Base-by-base conservation (phyloP, 2,888 invertebrate genomes). In the Cremastinae sp. region DNA sequence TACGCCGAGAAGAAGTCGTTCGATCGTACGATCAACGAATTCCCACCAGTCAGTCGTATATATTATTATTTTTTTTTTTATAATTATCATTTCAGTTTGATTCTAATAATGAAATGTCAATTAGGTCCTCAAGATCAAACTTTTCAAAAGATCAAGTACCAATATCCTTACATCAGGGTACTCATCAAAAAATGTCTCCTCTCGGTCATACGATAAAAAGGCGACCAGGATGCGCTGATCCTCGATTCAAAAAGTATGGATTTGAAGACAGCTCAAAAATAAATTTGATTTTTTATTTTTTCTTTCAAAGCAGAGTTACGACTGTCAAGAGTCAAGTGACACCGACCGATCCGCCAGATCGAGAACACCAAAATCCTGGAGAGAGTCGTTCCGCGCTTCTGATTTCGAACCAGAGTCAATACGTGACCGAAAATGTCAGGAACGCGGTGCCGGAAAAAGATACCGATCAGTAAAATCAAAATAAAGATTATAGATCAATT, bases 201-300 rank as follows among this genome's bases (percentile, higher is more conserved):
- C 74, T 8, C 18, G 75, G 49, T 58, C 78, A 81, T 8, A 74
- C 66, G 1, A 18, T 73, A 16, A 84, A 80, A 58, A 82, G 83
- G 73, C 79, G 79, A 78, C 84, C 87, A 9, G 84, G 87, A 39
- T 83, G 82, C 49, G 55, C 78, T 1, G 89, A 89, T 80, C 87
- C 88, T 12, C 83, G 89, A 65, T 89, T 89, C 43, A 87, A 86
- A 79, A 86, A 81, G 88, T 86, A 82, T 8, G 53, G 47, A 7
- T 10, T 47, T 14, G 12, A 56, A 22, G 20, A 41, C 18, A 47
- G 10, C 14, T 41, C 45, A 0, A 22, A 47, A 2, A 10, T 41
- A 47, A 2, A 10, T 41, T 43, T n/a, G 14, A n/a, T n/a, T 43
- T 14, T 14, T 28, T 28, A 39, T 58, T 47, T 64, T 68, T n/a